A percentile compares a stretch with the other conserved stretches of the same genome.
Conservation (phyloP, 2,888 invertebrate species). For the Portevinia maculata region DNA sequence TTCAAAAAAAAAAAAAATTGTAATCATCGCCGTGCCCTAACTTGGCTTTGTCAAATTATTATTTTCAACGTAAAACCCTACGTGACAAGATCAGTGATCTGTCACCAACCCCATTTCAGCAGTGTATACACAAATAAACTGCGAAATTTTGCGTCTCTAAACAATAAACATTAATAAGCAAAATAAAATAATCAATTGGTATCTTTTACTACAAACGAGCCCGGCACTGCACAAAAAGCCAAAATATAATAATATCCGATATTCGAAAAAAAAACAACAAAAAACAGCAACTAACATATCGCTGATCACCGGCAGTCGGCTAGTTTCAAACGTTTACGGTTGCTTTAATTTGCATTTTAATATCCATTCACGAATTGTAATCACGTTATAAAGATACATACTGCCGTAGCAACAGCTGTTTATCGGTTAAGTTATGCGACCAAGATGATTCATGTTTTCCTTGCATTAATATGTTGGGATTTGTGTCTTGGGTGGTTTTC, state of each 20-base stretch:
- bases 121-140: conserved; percentile 42
- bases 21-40: no score
- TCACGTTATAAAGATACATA: conserved; percentile 47
- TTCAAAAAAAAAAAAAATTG: no score
- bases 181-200: conserved; percentile 47
- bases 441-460: conserved; percentile 39
- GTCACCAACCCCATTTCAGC: conserved; percentile 15
- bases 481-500: conserved; percentile 54
- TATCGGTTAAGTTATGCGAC: conserved; percentile 17
- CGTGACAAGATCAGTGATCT: conserved; percentile 56
- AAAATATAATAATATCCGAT: conserved; percentile 29
- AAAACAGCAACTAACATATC: conserved; percentile 27
- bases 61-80: neutral
- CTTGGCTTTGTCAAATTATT: neutral
- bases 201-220: conserved; percentile 31
- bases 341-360: conserved; percentile 63
- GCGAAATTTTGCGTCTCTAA: conserved; percentile 35
- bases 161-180: conserved; percentile 30
- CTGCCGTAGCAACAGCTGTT: conserved; percentile 31
- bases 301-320: conserved; percentile 47
- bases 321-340: conserved; percentile 59
- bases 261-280: conserved; percentile 1
- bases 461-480: conserved; percentile 36
- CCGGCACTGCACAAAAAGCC: conserved; percentile 32
- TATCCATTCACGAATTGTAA: conserved; percentile 60